Evolutionary conservation across 2,797 vertebrate species (phyloP), one percentile per base, ranked within the genome.

Genomic region (Sebastes iracundus): DNA sequence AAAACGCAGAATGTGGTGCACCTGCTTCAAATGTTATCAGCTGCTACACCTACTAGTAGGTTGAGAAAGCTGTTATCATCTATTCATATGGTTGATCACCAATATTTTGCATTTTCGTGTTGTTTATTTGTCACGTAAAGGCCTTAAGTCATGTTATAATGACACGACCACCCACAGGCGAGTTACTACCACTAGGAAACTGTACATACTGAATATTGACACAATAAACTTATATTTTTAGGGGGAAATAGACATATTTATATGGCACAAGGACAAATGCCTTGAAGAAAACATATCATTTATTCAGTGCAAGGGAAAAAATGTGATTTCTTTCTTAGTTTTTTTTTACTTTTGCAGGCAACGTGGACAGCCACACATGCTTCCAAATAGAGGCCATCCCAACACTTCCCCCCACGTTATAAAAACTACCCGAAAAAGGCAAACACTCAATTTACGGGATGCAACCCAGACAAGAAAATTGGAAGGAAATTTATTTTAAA

Each of bases 381-480:
- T 55, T 5, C 32, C n/a, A 72, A 59, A 71, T 30, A 22, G 52
- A 65, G 67, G 53, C 4, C 25, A 59, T 4, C 16, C 23, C 20
- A 63, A 62, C 25, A 61, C 11, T n/a, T 64, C 3, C 14, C 59
- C 52, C 67, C 16, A 2, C 52, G 25, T 76, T 53, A 42, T 67
- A 16, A 64, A 74, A 67, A 84, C 14, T 20, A n/a, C 18, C 16
- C 32, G 10, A 35, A 77, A 75, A 77, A 32, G 18, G 14, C n/a
- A 60, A 53, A 28, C 7, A 14, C 42, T 30, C 73, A 55, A 25
- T 18, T 52, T 30, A 10, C 6, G 1, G 27, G 55, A 72, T 28
- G 25, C 20, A 67, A 55, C 23, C 28, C 14, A 63, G 58, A 65
- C 7, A 53, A 46, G 49, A 76, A 82, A 82, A 84, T 67, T 71